Conservation (phyloP, 2,888 invertebrate species). For the Artemia sinica region DNA sequence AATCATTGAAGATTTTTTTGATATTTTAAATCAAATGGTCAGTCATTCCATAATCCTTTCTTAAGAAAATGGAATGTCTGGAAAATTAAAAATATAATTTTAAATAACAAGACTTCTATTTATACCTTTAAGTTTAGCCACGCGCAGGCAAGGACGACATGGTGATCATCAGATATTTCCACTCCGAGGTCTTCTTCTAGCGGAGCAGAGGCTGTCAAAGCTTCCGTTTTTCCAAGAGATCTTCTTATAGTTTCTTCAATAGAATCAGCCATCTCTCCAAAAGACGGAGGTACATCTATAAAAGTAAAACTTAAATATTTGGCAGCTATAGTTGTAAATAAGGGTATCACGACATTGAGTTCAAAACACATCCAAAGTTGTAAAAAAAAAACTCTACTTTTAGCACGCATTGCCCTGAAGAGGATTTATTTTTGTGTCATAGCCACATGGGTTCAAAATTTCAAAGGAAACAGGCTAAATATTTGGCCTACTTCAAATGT, state of each 20-base stretch:
- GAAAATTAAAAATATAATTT: neutral
- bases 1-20: too few relatives aligned
- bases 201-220: neutral
- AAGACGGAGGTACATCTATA: conserved; percentile 45
- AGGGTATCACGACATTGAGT: too few relatives aligned
- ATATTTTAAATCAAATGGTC: too few relatives aligned
- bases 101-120: neutral
- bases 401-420: too few relatives aligned
- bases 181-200: conserved; percentile 21
- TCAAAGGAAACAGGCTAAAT: too few relatives aligned
- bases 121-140: conserved; percentile 59
- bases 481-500: too few relatives aligned
- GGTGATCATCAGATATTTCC: conserved; percentile 42
- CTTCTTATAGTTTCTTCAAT: conserved; percentile 42
- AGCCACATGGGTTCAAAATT: too few relatives aligned
- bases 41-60: neutral
- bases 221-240: conserved; percentile 28
- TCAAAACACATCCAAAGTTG: too few relatives aligned
- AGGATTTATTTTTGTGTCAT: too few relatives aligned
- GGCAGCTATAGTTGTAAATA: too few relatives aligned
- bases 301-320: neutral
- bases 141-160: conserved; percentile 51
- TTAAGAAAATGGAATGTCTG: neutral
- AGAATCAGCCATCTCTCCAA: conserved; percentile 57
- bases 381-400: too few relatives aligned